Percentiles rank a stretch among this genome's conserved stretches.
These are phyloP conservation scores for Drosophila quadrilineata DNA, from an alignment of 1,140 invertebrate species.

Conservation along the genomic window DNA sequence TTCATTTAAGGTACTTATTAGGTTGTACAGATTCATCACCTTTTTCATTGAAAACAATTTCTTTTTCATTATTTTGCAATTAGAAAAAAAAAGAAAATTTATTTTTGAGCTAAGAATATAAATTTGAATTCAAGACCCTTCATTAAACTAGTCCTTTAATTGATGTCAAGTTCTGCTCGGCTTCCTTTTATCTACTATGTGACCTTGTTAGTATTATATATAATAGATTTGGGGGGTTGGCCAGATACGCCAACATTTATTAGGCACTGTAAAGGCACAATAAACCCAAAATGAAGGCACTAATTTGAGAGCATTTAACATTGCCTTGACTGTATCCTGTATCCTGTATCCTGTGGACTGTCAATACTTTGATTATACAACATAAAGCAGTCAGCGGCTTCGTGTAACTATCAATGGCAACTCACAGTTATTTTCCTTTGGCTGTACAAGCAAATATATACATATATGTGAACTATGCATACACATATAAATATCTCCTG, in stretches of 20 bases:
- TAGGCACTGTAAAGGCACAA: neutral
- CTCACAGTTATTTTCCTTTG: conserved; percentile 17
- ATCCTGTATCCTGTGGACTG: no score
- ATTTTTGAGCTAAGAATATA: no score
- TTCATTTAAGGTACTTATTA: no score
- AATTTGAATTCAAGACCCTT: no score
- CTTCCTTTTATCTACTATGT: conserved; percentile 4
- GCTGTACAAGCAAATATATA: no score
- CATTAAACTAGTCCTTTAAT: neutral
- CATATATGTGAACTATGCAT: no score
- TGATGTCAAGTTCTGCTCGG: neutral
- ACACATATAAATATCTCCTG: conserved; percentile 4
- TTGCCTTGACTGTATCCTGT: no score
- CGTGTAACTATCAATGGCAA: conserved; percentile 48
- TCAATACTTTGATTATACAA: conserved; percentile 47
- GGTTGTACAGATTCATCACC: no score
- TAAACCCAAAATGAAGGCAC: conserved; percentile 13
- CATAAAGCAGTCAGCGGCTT: conserved; percentile 17
- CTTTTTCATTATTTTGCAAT: no score
- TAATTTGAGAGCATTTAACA: conserved; percentile 28
- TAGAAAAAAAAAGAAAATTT: no score
- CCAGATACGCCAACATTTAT: neutral
- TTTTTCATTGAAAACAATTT: no score
- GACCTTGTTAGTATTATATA: conserved; percentile 18
- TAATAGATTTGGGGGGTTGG: no score